Percentiles rank a stretch among this genome's conserved stretches.
Evolutionary conservation across 2,113 vertebrate species (phyloP).

Genomic region (Lepus timidus): DNA sequence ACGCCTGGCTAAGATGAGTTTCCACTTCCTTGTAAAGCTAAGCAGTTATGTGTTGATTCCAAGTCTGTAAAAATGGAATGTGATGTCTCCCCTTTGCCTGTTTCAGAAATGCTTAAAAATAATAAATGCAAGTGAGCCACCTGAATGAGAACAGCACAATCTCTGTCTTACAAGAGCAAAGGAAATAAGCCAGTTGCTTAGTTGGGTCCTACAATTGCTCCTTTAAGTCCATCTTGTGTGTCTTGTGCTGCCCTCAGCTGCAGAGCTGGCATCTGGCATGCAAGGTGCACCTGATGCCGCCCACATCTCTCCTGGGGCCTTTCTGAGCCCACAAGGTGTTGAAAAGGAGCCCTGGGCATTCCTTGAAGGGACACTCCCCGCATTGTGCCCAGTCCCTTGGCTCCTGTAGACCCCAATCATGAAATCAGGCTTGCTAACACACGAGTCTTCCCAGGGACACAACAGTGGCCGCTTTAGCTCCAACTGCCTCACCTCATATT

Average conservation of each 20-base stretch:
- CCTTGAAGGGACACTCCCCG: background rate
- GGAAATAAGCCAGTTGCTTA: background rate
- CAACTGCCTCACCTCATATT: background rate
- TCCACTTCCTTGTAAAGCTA: constrained; percentile 39
- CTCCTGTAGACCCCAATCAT: background rate
- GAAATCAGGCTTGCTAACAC: background rate
- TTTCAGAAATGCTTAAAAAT: constrained; percentile 9
- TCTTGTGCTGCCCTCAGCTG: background rate
- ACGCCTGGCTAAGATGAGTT: background rate
- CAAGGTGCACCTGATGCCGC: background rate
- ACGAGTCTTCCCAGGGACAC: background rate
- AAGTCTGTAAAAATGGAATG: constrained; percentile 15
- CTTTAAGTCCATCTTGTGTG: background rate
- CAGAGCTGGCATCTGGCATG: background rate
- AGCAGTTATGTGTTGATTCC: constrained; percentile 5
- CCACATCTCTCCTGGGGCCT: background rate
- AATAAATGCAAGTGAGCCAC: background rate
- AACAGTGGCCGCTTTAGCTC: too few species aligned
- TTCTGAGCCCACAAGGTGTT: background rate
- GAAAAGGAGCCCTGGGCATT: background rate
- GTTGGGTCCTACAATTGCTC: background rate
- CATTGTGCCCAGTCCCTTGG: accelerated
- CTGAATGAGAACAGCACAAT: background rate
- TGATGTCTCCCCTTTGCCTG: constrained; percentile 8
- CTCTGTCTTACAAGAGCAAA: background rate